Evolutionary conservation across 2,888 invertebrate genomes (phyloP).

Genomic region (Onthophagus sagittarius): DNA sequence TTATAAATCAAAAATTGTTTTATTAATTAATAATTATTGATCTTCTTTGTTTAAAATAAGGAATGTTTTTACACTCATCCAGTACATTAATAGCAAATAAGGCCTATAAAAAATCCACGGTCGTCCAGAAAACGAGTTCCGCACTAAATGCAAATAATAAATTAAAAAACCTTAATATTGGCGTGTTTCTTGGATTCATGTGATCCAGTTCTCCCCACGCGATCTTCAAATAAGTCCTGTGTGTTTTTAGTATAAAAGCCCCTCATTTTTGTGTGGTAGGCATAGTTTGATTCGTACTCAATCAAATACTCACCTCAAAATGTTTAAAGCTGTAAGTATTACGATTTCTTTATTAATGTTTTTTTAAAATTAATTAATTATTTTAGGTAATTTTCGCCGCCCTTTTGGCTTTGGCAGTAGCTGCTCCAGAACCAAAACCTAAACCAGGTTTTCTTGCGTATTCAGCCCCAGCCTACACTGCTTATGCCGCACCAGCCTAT

Average conservation of each 20-base stretch:
- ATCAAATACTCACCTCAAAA: not conserved
- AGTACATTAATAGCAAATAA: not conserved
- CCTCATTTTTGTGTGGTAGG: too few species aligned
- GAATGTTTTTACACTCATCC: too few species aligned
- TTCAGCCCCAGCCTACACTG: slow-evolving; percentile 15
- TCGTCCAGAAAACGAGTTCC: not conserved
- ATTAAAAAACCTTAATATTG: not conserved
- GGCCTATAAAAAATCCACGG: not conserved
- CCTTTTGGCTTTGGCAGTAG: not conserved
- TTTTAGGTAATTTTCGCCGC: not conserved
- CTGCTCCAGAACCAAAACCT: not conserved
- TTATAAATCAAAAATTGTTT: not conserved
- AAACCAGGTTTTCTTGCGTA: too few species aligned
- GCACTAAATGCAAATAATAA: not conserved
- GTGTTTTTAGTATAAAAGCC: not conserved
- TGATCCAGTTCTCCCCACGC: not conserved
- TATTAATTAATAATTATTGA: too few species aligned
- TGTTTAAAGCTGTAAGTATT: not conserved
- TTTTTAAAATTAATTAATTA: not conserved
- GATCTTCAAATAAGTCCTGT: not conserved
- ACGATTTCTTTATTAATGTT: not conserved
- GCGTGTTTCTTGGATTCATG: not conserved
- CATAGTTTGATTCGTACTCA: not conserved
- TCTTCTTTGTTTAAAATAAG: too few species aligned
- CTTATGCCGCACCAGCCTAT: slow-evolving; percentile 20